Base-by-base conservation (phyloP, 2,888 invertebrate species). In the Pyrgus malvae region DNA sequence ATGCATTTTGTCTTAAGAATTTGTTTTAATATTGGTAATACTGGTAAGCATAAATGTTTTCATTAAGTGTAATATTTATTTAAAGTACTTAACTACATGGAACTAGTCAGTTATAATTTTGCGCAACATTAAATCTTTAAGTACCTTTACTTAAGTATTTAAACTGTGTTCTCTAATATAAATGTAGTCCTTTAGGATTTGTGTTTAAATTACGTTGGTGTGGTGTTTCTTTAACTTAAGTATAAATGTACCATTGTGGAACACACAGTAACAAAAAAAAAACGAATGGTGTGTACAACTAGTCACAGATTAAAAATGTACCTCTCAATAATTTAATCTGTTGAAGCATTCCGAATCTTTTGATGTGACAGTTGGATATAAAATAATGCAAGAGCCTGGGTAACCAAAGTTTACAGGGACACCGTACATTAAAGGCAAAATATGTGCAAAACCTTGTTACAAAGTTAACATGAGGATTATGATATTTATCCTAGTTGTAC, bases 31-130 rank as follows among this genome's bases (percentile, higher is more conserved):
- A 78, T 76, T 74, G 72, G 76, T 71, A 72, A 76, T 85, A 81
- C 76, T 75, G 74, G 65, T 87, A 89, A 89, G 88, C 80, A 83
- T 87, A 88, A 86, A 89, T 85, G 80, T 84, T 85, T 38, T 82
- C 78, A 78, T 78, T 87, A 88, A 83, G 76, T 81, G 76, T 83
- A 79, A 76, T 81, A 51, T 88, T 89, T 90, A 88, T 88, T 89
- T 80, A 83, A 90, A 83, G 89, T 91, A 91, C 91, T 90, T 91
- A 91, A 87, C 80, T 87, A 88, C 83, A 88, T 83, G 83, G 80
- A 86, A 90, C 91, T 91, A 91, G 91, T 91, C 91, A 91, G 85
- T 86, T 89, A 86, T 86, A 80, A 82, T 83, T 90, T 90, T 91
- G 90, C 87, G 89, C 89, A 89, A 90, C 84, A 82, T 85, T 83